These are phyloP conservation scores for Zootoca vivipara DNA, from an alignment of 2,113 vertebrate genomes.

Conservation along the genomic window DNA sequence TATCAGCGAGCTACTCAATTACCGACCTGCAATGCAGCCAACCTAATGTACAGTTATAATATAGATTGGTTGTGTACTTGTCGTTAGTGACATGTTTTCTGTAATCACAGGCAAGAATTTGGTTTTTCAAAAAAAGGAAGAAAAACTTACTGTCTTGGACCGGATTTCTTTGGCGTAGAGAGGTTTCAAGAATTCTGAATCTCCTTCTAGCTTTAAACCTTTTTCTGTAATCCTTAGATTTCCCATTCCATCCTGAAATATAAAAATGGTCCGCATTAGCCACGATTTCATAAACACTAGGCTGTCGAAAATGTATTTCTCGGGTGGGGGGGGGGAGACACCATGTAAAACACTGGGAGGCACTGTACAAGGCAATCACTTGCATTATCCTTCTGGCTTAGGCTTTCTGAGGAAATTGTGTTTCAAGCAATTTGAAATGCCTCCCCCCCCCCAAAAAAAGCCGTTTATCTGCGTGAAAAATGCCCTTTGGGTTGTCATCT, in stretches of 20 bases:
- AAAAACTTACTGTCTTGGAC: slow-evolving; percentile 91
- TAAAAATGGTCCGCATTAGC: slow-evolving; percentile 58
- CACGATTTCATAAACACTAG: slow-evolving; percentile 57
- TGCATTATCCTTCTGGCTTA: slow-evolving; percentile 44
- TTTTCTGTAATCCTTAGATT: slow-evolving; percentile 97
- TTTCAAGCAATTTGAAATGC: slow-evolving; percentile 42
- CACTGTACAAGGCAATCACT: slow-evolving; percentile 59
- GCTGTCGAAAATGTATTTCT: slow-evolving; percentile 39
- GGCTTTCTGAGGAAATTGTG: slow-evolving; percentile 45
- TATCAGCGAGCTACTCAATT: background rate
- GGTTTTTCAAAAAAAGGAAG: background rate
- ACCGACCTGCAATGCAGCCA: accelerated
- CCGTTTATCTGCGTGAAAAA: slow-evolving; percentile 45
- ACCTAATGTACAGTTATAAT: background rate
- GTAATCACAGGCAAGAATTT: background rate
- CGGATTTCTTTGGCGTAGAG: slow-evolving; percentile 99
- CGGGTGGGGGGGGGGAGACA: slow-evolving; percentile 28
- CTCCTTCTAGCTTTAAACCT: slow-evolving; percentile 95
- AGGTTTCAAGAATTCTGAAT: slow-evolving; percentile 97
- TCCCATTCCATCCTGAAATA: slow-evolving; percentile 95
- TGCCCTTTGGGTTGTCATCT: slow-evolving; percentile 38
- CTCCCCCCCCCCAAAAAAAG: slow-evolving; percentile 31
- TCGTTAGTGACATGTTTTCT: background rate
- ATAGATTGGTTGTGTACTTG: background rate
- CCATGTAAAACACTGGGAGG: slow-evolving; percentile 49